Evolutionary conservation across 1,140 invertebrate species (phyloP).

Genomic region (Anastatus disparis): DNA sequence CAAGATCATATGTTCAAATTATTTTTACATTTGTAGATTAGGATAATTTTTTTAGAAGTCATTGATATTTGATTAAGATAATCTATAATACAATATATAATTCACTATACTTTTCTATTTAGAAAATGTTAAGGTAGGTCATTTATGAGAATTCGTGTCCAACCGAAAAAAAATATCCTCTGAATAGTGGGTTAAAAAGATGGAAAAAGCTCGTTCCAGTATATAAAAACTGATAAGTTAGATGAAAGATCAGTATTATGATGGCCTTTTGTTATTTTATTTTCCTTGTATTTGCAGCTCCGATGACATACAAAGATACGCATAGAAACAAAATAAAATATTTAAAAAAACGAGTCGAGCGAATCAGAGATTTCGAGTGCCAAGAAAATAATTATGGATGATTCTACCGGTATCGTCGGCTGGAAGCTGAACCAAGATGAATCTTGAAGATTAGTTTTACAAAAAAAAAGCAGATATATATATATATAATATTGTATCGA

Average conservation of each 20-base stretch:
- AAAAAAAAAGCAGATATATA: neutral
- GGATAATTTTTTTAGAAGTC: too few species aligned
- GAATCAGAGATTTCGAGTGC: constrained; percentile 50
- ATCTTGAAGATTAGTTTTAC: neutral
- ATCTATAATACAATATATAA: too few species aligned
- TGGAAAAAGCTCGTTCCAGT: constrained; percentile 15
- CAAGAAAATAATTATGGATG: constrained; percentile 52
- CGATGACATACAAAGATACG: constrained; percentile 40
- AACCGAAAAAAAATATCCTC: too few species aligned
- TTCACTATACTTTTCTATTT: too few species aligned
- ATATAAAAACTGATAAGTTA: neutral
- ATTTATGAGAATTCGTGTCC: too few species aligned
- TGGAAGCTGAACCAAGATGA: neutral
- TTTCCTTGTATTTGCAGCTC: constrained; percentile 51
- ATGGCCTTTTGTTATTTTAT: constrained; percentile 14
- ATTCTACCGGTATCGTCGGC: constrained; percentile 9
- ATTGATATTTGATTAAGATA: too few species aligned
- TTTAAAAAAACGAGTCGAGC: too few species aligned
- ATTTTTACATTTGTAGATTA: too few species aligned
- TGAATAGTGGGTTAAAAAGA: too few species aligned
- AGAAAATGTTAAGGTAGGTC: too few species aligned
- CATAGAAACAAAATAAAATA: too few species aligned
- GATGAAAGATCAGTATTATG: constrained; percentile 17
- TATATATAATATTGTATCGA: neutral
- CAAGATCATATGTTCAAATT: too few species aligned